Conservation (phyloP, 2,113 vertebrate species). For the Morone saxatilis region DNA sequence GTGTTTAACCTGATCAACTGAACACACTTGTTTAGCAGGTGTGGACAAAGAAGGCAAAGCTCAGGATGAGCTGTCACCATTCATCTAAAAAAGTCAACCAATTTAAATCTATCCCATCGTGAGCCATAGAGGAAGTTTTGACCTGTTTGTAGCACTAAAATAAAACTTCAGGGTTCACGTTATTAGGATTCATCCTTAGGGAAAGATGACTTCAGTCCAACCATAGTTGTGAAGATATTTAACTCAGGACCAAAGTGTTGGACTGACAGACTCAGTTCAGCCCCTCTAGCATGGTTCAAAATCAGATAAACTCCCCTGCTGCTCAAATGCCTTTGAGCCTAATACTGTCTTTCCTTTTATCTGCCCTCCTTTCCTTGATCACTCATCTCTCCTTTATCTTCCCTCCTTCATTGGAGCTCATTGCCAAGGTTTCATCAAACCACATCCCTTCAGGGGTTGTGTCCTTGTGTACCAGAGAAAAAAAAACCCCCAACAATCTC, state of each 20-base stretch:
- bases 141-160: neutral
- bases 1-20: neutral
- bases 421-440: conserved; percentile 26
- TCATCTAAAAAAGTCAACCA: neutral
- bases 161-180: neutral
- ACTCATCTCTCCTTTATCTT: neutral
- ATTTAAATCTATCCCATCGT: neutral
- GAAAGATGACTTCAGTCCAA: neutral
- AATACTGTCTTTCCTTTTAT: conserved; percentile 21
- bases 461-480: conserved; percentile 43
- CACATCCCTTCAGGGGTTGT: conserved; percentile 36
- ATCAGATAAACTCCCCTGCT: conserved; percentile 21
- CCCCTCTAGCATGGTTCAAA: conserved; percentile 14
- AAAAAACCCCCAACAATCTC: conserved; percentile 35
- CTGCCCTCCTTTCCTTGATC: conserved; percentile 39
- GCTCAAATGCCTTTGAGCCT: conserved; percentile 35
- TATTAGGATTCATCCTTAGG: neutral
- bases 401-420: conserved; percentile 2
- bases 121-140: neutral
- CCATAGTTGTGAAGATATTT: neutral
- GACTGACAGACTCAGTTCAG: neutral
- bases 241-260: conserved; percentile 4
- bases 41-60: neutral
- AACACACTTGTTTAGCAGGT: neutral
- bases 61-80: neutral